Conservation (phyloP, 92 coral and sea anemone species). For the Epizoanthus ramosus region DNA sequence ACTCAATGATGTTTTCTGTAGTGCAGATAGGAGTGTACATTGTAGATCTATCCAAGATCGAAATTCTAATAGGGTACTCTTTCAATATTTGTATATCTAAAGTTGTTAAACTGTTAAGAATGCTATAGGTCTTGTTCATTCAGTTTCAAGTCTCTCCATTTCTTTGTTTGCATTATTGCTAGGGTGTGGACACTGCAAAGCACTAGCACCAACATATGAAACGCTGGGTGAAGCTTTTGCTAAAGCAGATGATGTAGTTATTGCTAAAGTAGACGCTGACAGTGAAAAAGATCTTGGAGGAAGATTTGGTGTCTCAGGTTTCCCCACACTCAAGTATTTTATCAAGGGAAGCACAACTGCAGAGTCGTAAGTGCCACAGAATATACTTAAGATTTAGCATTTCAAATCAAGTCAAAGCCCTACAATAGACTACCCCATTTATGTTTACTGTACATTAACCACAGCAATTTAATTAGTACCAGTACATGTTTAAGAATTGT, state of each 20-base stretch:
- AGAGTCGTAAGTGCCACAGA: conserved; percentile 62
- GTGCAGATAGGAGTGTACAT: too few relatives aligned
- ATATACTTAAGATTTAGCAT: neutral
- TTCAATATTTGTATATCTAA: neutral
- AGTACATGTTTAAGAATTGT: neutral
- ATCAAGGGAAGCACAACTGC: conserved; percentile 82
- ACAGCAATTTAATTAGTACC: too few relatives aligned
- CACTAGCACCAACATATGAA: conserved; percentile 82
- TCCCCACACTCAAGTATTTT: conserved; percentile 84
- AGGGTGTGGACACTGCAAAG: conserved; percentile 97
- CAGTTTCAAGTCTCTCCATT: too few relatives aligned
- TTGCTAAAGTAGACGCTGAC: conserved; percentile 89
- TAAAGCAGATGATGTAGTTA: conserved; percentile 69
- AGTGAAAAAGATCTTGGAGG: conserved; percentile 58
- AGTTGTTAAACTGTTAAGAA: too few relatives aligned
- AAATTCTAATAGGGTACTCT: too few relatives aligned
- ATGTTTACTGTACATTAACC: too few relatives aligned
- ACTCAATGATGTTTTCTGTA: neutral
- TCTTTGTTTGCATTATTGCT: neutral
- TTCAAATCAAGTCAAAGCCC: too few relatives aligned
- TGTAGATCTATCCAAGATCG: too few relatives aligned
- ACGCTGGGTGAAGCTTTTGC: conserved; percentile 77
- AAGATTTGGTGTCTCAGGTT: conserved; percentile 78
- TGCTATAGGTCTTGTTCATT: too few relatives aligned
- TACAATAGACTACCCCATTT: too few relatives aligned